Conservation (phyloP, 2,888 invertebrate species). For the Alitta virens region DNA sequence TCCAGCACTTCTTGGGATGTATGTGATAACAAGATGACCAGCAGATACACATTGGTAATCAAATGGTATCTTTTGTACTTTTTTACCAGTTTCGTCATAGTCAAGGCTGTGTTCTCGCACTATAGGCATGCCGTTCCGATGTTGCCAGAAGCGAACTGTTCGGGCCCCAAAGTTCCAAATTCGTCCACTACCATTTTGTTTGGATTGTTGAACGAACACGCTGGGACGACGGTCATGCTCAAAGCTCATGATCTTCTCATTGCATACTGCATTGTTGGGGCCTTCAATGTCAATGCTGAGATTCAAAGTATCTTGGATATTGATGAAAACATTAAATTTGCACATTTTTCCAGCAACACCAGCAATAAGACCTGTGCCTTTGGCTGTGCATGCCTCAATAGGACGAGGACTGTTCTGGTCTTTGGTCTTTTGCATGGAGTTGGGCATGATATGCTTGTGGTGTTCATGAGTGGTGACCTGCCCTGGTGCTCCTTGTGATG, state of each 20-base stretch:
- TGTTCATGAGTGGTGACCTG: background rate
- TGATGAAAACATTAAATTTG: slow-evolving; percentile 44
- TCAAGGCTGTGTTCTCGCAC: background rate
- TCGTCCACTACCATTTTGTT: background rate
- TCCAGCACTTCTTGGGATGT: slow-evolving; percentile 41
- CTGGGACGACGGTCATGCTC: slow-evolving; percentile 4
- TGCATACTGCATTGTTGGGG: background rate
- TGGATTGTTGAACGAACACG: background rate
- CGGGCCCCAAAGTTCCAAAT: background rate
- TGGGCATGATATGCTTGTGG: no score
- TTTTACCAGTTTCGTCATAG: background rate
- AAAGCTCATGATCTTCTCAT: slow-evolving; percentile 7
- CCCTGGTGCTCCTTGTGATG: background rate
- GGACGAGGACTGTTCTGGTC: background rate
- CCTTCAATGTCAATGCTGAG: slow-evolving; percentile 5
- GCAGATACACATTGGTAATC: slow-evolving; percentile 42
- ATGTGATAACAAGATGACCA: slow-evolving; percentile 41
- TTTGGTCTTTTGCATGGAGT: background rate
- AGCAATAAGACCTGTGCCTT: slow-evolving; percentile 39
- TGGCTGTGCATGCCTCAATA: slow-evolving; percentile 7
- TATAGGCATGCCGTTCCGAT: background rate
- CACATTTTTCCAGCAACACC: slow-evolving; percentile 50
- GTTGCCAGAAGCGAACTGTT: background rate
- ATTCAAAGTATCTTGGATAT: background rate
- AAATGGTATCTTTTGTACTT: slow-evolving; percentile 32